These are phyloP conservation scores for Diabrotica undecimpunctata DNA, from an alignment of 1,140 invertebrate species.

Conservation along the genomic window DNA sequence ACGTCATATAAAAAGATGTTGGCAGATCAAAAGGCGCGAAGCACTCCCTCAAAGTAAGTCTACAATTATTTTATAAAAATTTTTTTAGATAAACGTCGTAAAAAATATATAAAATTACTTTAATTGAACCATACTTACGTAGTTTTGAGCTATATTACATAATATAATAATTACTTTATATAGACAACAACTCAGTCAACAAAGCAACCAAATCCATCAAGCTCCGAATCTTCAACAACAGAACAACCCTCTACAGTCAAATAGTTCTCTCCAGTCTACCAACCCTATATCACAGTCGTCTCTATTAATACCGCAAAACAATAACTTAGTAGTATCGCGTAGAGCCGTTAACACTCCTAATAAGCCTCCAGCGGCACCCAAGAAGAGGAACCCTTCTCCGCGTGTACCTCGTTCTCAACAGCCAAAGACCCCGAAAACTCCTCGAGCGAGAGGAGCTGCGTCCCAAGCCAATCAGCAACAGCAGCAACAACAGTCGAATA, in stretches of 20 bases:
- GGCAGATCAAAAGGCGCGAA: constrained; percentile 16
- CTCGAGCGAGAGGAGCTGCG: constrained; percentile 4
- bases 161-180: neutral
- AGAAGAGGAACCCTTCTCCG: neutral
- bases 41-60: constrained; percentile 21
- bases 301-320: neutral
- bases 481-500: neutral
- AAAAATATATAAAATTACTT: too few species aligned
- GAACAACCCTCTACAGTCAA: neutral
- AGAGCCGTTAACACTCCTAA: too few species aligned
- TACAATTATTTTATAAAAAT: neutral
- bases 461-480: constrained; percentile 4
- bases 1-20: constrained; percentile 27
- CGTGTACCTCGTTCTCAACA: neutral
- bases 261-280: neutral
- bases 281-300: neutral
- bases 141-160: neutral
- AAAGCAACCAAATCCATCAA: constrained; percentile 1
- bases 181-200: neutral
- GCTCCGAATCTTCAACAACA: neutral
- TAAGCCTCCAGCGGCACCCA: neutral
- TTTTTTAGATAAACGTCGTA: neutral
- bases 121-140: too few species aligned
- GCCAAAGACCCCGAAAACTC: neutral
- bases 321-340: too few species aligned